Base-by-base conservation (phyloP, 2,113 vertebrate genomes). In the Hemibagrus wyckioides region DNA sequence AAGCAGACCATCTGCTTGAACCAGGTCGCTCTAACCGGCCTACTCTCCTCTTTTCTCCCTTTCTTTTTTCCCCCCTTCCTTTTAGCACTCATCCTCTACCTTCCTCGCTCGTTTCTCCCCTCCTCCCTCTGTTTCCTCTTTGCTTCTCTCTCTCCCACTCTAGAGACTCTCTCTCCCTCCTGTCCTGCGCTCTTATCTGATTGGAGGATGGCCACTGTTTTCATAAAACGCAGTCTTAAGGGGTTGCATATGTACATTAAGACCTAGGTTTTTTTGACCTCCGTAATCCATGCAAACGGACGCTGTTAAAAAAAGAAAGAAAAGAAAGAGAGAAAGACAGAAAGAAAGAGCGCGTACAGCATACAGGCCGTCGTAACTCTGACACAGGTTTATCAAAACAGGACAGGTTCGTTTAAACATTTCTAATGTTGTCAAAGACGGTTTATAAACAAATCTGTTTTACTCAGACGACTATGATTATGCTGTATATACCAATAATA, bases 181-280 rank as follows among this genome's bases (percentile, higher is more conserved):
- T 91, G 88, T 92, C 92, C 90, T 89, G 91, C 48, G 85, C 88
- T 52, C 90, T 94, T 95, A 95, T 96, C 95, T 94, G 95, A 96
- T 96, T 91, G 95, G 94, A 93, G 86, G 89, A 9, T 79, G 82
- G 95, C 95, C 95, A 94, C 94, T 94, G 92, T 94, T 95, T 95
- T 93, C 91, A 94, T 93, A 95, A 94, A 94, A 92, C 90, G 90
- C 92, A 93, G 93, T 94, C 95, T 94, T 95, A 95, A 95, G 92
- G 92, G 91, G 89, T 95, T 94, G 94, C 94, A 95, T 94, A 95
- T 95, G 94, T 95, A 94, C 92, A 93, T 94, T 94, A 94, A 95
- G 92, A 89, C 88, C 75, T 65, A 69, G 17, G 56, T 76, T 56
- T 77, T 57, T 84, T 86, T 89, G 83, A 90, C 80, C 85, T 88